Conservation (phyloP, 2,888 invertebrate species). For the Oscheius sp. region DNA sequence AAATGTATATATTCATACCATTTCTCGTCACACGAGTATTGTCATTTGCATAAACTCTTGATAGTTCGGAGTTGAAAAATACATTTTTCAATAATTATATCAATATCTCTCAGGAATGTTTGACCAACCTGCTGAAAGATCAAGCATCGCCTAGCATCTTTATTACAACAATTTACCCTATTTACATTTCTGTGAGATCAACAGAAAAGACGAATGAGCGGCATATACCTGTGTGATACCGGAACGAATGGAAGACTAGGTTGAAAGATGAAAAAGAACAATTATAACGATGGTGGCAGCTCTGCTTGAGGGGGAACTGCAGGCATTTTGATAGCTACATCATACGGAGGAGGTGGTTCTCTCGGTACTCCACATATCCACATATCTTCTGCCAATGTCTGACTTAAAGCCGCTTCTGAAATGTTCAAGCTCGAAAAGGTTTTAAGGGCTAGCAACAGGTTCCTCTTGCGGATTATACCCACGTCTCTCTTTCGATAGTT, state of each 20-base stretch:
- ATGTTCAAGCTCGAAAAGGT: neutral
- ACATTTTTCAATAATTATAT: too few species aligned
- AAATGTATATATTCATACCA: too few species aligned
- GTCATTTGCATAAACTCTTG: too few species aligned
- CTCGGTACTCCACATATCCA: conserved; percentile 56
- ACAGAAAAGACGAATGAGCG: conserved; percentile 9
- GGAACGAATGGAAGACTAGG: too few species aligned
- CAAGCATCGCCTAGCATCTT: neutral
- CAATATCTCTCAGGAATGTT: too few species aligned
- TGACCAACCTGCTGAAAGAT: neutral
- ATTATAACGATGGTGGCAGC: too few species aligned
- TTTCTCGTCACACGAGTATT: too few species aligned
- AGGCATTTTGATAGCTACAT: conserved; percentile 63
- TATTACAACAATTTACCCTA: conserved; percentile 2
- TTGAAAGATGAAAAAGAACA: neutral
- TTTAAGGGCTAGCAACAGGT: neutral
- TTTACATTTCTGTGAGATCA: conserved; percentile 20
- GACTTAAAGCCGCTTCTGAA: conserved; percentile 47
- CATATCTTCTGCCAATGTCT: conserved; percentile 51
- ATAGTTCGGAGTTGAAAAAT: too few species aligned
- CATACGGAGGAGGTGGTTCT: conserved; percentile 61
- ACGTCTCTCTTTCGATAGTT: neutral
- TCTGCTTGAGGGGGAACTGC: conserved; percentile 32
- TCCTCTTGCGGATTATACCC: neutral
- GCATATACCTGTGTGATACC: conserved; percentile 15